Base-by-base conservation (phyloP, 1,140 invertebrate genomes). In the Anoplolepis gracilipes region DNA sequence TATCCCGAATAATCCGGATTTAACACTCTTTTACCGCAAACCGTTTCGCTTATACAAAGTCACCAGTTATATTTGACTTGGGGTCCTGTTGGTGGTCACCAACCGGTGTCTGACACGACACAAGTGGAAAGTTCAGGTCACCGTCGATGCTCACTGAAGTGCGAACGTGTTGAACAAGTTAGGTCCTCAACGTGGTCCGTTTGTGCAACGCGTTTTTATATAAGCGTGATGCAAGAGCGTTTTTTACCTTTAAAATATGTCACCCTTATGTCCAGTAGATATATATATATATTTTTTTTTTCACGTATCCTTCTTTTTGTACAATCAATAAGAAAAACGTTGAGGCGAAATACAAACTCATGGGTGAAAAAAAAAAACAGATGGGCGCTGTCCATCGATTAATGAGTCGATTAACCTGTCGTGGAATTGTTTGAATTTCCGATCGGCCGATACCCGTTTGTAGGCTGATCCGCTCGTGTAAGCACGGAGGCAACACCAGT, bases 401-500 rank as follows among this genome's bases (percentile, higher is more conserved):
- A 55, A 70, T 49, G 39, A 42, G 78, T 22, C n/a, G n/a, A n/a
- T n/a, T n/a, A n/a, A n/a, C n/a, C n/a, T n/a, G n/a, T n/a, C n/a
- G n/a, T n/a, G n/a, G n/a, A 57, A 64, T 87, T 72, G 78, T 75
- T 82, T 72, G 53, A 46, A 55, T 67, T 62, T 65, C 46, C 62
- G 46, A 59, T 33, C 85, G 46, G n/a, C 53, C 61, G 70, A 61
- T 72, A 65, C 67, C 62, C 85, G 67, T 85, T 77, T 88, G 77
- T 79, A 70, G 72, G 28, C 46, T 65, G 57, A 86, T 88, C 65
- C 73, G 57, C 55, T 53, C 61, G 65, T 86, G 84, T 85, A 88
- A 88, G 72, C 85, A 73, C 84, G 61, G 73, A 73, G 62, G 75
- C 82, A 90, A 86, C 78, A 76, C 86, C 85, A 90, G 89, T 85